Evolutionary conservation across 2,888 invertebrate genomes (phyloP).

Genomic region (Elysia crispata): DNA sequence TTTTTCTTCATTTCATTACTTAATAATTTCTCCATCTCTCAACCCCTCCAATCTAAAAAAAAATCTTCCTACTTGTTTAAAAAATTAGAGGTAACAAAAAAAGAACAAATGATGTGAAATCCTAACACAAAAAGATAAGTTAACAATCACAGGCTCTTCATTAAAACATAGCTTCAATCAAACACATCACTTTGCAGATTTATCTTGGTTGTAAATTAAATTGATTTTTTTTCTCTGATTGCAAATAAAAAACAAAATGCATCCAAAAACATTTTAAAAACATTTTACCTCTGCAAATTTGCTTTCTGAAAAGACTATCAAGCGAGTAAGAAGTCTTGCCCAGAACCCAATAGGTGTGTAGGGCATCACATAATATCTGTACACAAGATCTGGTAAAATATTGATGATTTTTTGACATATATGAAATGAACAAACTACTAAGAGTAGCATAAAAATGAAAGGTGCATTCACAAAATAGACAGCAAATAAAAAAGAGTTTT

Average conservation of each 20-base stretch:
- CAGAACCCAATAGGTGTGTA: constrained; percentile 74
- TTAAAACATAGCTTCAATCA: neutral
- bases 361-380: constrained; percentile 69
- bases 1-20: no score
- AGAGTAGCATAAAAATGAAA: no score
- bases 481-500: no score
- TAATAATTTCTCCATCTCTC: no score
- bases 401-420: neutral
- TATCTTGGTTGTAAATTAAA: neutral
- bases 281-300: constrained; percentile 58
- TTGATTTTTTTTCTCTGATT: no score
- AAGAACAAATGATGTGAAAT: neutral
- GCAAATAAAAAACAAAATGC: no score
- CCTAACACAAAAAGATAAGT: neutral
- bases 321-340: constrained; percentile 69
- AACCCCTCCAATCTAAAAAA: no score
- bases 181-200: no score
- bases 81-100: neutral
- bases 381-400: constrained; percentile 58
- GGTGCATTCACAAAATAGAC: no score
- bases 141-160: neutral
- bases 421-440: neutral
- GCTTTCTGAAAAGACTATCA: constrained; percentile 67
- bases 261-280: no score
- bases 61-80: no score